Conservation (phyloP, 2,888 invertebrate genomes). For the Drosophila meridiana region DNA sequence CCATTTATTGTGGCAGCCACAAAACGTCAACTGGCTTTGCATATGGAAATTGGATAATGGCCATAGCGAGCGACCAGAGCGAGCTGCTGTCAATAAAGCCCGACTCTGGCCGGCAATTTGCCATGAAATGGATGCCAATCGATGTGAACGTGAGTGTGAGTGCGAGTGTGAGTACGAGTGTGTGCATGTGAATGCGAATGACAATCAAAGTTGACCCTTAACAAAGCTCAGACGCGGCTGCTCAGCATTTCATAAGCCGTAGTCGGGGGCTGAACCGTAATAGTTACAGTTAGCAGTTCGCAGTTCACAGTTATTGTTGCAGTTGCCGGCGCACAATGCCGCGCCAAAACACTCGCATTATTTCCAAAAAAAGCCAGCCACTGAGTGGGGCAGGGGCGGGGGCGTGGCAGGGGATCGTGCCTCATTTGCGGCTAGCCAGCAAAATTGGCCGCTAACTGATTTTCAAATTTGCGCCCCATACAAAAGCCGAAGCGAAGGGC, state of each 20-base stretch:
- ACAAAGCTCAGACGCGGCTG: conserved; percentile 13
- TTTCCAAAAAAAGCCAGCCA: conserved; percentile 25
- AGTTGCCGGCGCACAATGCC: conserved; percentile 65
- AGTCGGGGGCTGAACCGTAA: not conserved
- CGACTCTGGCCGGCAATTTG: conserved; percentile 40
- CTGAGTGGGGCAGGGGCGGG: not conserved
- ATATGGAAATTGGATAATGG: conserved; percentile 80
- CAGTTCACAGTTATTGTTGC: conserved; percentile 6
- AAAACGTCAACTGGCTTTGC: conserved; percentile 76
- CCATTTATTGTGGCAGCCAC: conserved; percentile 64
- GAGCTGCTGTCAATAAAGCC: conserved; percentile 5
- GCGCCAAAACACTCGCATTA: conserved; percentile 72
- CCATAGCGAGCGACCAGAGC: conserved; percentile 32
- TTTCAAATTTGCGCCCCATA: conserved; percentile 65
- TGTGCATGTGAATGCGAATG: conserved; percentile 5
- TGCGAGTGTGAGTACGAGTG: not conserved
- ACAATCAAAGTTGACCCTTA: conserved; percentile 29
- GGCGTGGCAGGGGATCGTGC: conserved; percentile 1
- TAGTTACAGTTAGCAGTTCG: conserved; percentile 2
- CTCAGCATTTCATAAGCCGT: conserved; percentile 24
- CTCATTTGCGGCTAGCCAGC: conserved; percentile 68
- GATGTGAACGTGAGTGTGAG: conserved; percentile 12
- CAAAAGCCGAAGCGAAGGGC: conserved; percentile 8
- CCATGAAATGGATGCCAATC: conserved; percentile 34
- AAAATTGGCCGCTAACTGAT: conserved; percentile 77